Base-by-base conservation (phyloP, 2,113 vertebrate species). In the Urocynchramus pylzowi region DNA sequence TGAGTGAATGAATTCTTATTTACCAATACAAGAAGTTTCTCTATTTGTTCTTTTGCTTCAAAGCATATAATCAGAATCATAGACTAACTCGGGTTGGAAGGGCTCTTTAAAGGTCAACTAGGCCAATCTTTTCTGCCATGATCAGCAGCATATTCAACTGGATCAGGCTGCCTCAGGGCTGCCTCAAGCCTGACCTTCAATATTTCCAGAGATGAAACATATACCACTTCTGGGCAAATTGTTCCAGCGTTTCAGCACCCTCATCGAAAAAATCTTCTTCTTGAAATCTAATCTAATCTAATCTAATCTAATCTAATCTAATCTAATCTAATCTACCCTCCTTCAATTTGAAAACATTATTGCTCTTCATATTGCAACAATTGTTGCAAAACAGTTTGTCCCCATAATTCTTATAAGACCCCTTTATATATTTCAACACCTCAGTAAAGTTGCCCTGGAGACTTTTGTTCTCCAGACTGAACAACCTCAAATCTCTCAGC, bases 351-450 rank as follows among this genome's bases (percentile, higher is more conserved):
- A 78, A 76, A 83, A 16, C 13, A 39, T 33, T 4, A 31, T 28
- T 0, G 0, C 16, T 57, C 41, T 26, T 63, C 49, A 3, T 53
- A 5, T 30, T 4, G 1, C 26, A 21, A 20, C 6, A 52, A 57
- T 2, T 10, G 7, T 26, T 79, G 3, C 3, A 63, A 33, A 78
- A 83, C 20, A 5, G 1, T 33, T 45, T 63, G 9, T 52, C 5
- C 33, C 18, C 9, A 18, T 67, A 18, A 20, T 17, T 50, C 15
- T 47, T 70, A 6, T 20, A 53, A 47, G 14, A 11, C 7, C 27
- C 7, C 17, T 49, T 64, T 47, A 30, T 0, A 0, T n/a, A 42
- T 10, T 53, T 35, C 16, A 49, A 9, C 8, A 16, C 24, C 3
- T 7, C 41, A 31, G 1, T 19, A 13, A 44, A 20, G 12, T 82